Evolutionary conservation across 1,140 invertebrate genomes (phyloP), one percentile per base, ranked within the genome.

Genomic region (Helicoverpa armigera): DNA sequence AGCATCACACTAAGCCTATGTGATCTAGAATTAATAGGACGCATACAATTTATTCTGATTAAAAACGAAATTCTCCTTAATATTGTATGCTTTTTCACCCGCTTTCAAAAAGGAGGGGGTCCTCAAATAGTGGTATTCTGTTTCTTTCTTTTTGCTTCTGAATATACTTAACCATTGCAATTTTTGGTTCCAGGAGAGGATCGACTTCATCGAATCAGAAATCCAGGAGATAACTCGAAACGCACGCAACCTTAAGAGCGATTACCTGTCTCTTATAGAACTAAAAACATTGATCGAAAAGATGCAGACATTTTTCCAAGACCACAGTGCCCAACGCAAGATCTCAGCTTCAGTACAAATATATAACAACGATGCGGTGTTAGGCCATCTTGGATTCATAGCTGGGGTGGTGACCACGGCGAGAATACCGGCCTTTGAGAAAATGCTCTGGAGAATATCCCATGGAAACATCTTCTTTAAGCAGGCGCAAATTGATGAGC

Each of bases 181-280:
- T 77, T 65, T n/a, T 74, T 50, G 7, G 76, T 93, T 94, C 16
- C 89, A 98, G 97, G 97, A 98, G 51, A 97, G 97, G 82, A 97
- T 98, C 88, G 98, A 98, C 89, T 98, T 98, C 94, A 96, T 98
- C 12, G 98, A 98, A 94, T 97, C 97, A 86, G 98, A 98, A 91
- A 97, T 98, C 77, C 96, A 97, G 82, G 98, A 98, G 95, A 96
- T 99, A 43, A 99, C 98, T 88, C 97, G 97, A 73, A 99, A 99
- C 93, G 98, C 98, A 9, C 97, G 98, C 73, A 98, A 98, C 83
- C 92, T 99, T 79, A 98, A 98, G 93, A 97, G 97, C 79, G 99
- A 99, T 91, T 99, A 97, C 91, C 95, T 98, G 35, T 98, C 99
- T 84, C 95, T 99, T 29, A 98, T 97, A 43, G 98, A 99, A 92